Conservation (phyloP, 2,888 invertebrate genomes). For the Tetranychus piercei region DNA sequence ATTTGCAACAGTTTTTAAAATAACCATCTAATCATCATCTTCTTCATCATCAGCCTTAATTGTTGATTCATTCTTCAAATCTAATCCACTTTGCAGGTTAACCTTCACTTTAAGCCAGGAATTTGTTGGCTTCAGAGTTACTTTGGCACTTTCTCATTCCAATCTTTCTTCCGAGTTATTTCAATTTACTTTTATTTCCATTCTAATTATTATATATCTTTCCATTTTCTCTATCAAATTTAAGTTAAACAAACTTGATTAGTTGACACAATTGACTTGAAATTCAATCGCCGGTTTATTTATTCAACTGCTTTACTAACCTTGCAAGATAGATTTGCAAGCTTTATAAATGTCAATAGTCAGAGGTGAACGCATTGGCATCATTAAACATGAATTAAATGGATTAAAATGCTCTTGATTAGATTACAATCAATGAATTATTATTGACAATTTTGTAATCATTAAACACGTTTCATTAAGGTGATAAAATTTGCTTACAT, state of each 20-base stretch:
- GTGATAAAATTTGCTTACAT: too few relatives aligned
- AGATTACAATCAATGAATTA: not conserved
- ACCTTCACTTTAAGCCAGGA: constrained; percentile 1
- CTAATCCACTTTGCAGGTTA: not conserved
- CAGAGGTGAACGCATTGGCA: not conserved
- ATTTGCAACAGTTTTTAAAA: not conserved
- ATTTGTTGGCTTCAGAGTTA: not conserved
- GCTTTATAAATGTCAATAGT: too few relatives aligned
- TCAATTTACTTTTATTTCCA: not conserved
- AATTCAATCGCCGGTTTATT: too few relatives aligned
- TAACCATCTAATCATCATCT: not conserved
- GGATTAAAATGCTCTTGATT: not conserved
- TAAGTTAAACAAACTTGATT: too few relatives aligned
- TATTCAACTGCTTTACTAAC: too few relatives aligned
- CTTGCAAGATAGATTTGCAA: too few relatives aligned
- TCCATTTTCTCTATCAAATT: not conserved
- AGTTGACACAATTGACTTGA: too few relatives aligned
- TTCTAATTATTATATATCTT: not conserved
- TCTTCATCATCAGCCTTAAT: not conserved
- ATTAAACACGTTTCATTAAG: too few relatives aligned
- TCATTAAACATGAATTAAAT: not conserved
- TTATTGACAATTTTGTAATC: not conserved
- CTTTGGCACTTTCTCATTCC: not conserved
- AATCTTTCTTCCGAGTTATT: not conserved
- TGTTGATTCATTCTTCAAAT: not conserved